Evolutionary conservation across 2,113 vertebrate genomes (phyloP).

Genomic region (Dendropsophus ebraccatus): DNA sequence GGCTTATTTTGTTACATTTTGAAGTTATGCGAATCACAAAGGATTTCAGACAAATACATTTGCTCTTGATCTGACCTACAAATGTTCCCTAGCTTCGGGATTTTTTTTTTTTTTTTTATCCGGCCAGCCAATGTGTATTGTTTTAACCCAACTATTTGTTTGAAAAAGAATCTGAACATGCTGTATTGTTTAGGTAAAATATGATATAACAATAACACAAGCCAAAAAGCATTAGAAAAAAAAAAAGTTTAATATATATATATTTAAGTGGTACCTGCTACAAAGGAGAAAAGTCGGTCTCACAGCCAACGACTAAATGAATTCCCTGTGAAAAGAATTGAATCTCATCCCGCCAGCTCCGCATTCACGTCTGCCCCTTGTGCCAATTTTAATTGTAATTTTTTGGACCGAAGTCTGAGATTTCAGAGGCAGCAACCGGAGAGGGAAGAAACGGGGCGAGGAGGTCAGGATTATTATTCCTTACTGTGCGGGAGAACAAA

Average conservation of each 20-base stretch:
- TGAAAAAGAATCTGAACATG: slow-evolving; percentile 51
- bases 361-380: slow-evolving; percentile 36
- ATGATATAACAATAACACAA: slow-evolving; percentile 55
- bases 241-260: slow-evolving; percentile 35
- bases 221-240: slow-evolving; percentile 54
- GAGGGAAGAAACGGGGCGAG: slow-evolving; percentile 9
- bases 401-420: slow-evolving; percentile 36
- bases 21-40: slow-evolving; percentile 35
- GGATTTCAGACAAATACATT: slow-evolving; percentile 50
- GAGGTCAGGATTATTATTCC: slow-evolving; percentile 52
- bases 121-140: slow-evolving; percentile 37
- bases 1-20: slow-evolving; percentile 28
- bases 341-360: slow-evolving; percentile 8
- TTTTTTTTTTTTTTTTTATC: slow-evolving; percentile 28
- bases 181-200: slow-evolving; percentile 58
- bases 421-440: slow-evolving; percentile 45
- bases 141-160: slow-evolving; percentile 54
- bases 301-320: slow-evolving; percentile 53
- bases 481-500: slow-evolving; percentile 51
- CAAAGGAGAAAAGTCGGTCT: slow-evolving; percentile 4
- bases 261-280: slow-evolving; percentile 50
- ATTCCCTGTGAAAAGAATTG: slow-evolving; percentile 55
- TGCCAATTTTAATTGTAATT: slow-evolving; percentile 55
- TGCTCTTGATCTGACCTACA: slow-evolving; percentile 48
- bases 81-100: slow-evolving; percentile 40